Base-by-base conservation (phyloP, 2,797 vertebrate species). In the Micropoecilia bifurca region DNA sequence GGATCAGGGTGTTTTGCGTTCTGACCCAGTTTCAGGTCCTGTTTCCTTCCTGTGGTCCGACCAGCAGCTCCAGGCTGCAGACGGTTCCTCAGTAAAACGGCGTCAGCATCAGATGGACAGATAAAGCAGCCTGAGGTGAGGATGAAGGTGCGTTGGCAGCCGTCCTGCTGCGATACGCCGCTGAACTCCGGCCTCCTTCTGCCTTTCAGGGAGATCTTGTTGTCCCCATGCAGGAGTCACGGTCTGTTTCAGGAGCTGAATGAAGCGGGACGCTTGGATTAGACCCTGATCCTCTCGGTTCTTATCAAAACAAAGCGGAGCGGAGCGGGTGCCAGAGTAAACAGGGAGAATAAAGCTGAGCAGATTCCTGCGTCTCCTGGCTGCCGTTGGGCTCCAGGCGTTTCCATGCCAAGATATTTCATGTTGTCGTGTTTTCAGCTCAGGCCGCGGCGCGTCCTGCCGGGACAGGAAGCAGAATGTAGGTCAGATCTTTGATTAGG, bases 51-150 rank as follows among this genome's bases (percentile, higher is more conserved):
- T 73, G 14, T 36, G 28, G 53, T 76, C 71, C 73, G 50, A 45
- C 79, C 71, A 20, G 81, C 28, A 0, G n/a, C 4, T 53, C 80
- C 63, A 1, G 71, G 82, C 77, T 45, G 10, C 73, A 78, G 25
- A 63, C 63, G 39, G 57, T 61, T 81, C 47, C 9, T 80, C 57
- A 20, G 77, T 74, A 53, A 76, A 69, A 43, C 9, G 71, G 18
- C 74, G 72, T 73, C 33, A 22, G 59, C 36, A 25, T 50, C 61
- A 71, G 66, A 30, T 28, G 72, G 47, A 74, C 68, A 57, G 71
- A 71, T 28, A 20, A 36, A 47, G 18, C 36, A 41, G 33, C 57
- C 5, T 45, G 72, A n/a, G 6, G 72, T 30, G 33, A n/a, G 20
- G 25, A 36, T 59, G 71, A 55, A 66, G 36, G 7, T 4, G 30